A percentile compares a stretch with the other conserved stretches of the same genome.
Evolutionary conservation across 1,140 invertebrate species (phyloP).

Genomic region (Calephelis virginiensis): DNA sequence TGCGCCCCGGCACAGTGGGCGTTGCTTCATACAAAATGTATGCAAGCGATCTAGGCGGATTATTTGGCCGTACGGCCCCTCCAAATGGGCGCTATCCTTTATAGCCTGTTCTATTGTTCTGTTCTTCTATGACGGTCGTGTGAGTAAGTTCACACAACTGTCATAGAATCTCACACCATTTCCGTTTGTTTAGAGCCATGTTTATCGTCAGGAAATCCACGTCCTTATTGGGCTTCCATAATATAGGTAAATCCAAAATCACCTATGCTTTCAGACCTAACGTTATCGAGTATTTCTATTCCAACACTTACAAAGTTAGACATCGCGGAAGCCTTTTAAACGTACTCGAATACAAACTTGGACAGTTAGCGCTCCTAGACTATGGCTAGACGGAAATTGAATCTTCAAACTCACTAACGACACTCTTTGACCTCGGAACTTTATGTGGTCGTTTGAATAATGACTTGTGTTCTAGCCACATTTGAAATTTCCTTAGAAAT

Average conservation of each 20-base stretch:
- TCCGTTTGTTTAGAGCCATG: too few species aligned
- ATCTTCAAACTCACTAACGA: constrained; percentile 35
- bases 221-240: too few species aligned
- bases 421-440: constrained; percentile 24
- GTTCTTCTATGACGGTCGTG: too few species aligned
- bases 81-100: too few species aligned
- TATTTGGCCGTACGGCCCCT: too few species aligned
- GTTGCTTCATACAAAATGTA: too few species aligned
- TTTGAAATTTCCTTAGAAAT: background rate
- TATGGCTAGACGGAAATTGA: constrained; percentile 41
- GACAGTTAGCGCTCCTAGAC: constrained; percentile 36
- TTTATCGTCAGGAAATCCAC: too few species aligned
- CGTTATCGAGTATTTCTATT: constrained; percentile 18
- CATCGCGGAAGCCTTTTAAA: constrained; percentile 35
- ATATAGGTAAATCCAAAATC: background rate
- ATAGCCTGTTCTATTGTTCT: too few species aligned
- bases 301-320: constrained; percentile 27
- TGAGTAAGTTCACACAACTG: too few species aligned
- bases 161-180: too few species aligned
- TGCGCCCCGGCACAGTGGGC: too few species aligned
- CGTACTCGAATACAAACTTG: constrained; percentile 35
- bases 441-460: constrained; percentile 22
- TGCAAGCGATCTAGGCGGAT: too few species aligned
- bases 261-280: background rate
- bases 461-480: constrained; percentile 10